Evolutionary conservation across 2,113 vertebrate genomes (phyloP).

Genomic region (Ifrita kowaldi): DNA sequence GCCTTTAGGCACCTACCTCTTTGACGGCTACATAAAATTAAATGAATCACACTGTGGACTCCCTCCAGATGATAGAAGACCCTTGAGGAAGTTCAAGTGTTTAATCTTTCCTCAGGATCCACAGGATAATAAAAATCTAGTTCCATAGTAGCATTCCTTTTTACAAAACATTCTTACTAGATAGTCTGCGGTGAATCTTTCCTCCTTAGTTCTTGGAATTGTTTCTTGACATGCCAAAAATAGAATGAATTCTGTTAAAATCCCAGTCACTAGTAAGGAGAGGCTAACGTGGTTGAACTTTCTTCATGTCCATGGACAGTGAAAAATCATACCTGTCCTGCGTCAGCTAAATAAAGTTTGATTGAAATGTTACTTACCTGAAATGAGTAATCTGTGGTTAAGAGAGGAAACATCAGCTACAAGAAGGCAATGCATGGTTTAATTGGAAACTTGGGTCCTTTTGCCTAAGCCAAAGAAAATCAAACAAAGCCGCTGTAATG

Average conservation of each 20-base stretch:
- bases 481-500: neutral
- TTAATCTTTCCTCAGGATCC: neutral
- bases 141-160: neutral
- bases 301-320: neutral
- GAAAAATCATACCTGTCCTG: neutral
- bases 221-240: neutral
- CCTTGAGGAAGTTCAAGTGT: neutral
- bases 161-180: neutral
- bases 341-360: neutral
- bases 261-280: neutral
- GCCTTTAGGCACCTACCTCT: neutral
- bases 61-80: neutral
- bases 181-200: neutral
- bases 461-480: neutral
- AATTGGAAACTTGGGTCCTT: neutral
- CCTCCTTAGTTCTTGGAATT: neutral
- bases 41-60: neutral
- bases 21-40: neutral
- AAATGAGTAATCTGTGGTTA: neutral
- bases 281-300: neutral
- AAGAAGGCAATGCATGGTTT: neutral
- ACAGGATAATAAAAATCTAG: neutral
- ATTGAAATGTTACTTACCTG: neutral
- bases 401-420: neutral
- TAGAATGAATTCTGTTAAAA: neutral